Evolutionary conservation across 2,797 vertebrate genomes (phyloP).

Genomic region (Hephaestus fuliginosus): DNA sequence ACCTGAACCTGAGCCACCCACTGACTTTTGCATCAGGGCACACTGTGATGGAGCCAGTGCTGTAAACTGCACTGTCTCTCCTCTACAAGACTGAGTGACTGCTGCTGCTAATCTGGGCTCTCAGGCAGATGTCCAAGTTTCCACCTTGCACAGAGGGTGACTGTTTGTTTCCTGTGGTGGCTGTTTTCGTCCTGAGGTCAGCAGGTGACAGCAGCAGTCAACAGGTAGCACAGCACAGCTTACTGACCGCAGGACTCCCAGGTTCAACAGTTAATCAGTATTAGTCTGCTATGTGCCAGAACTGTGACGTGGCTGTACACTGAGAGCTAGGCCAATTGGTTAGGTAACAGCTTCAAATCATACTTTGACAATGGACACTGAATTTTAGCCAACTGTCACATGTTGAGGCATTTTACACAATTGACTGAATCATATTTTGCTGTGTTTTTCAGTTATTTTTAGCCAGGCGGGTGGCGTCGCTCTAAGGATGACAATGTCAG

Average conservation of each 20-base stretch:
- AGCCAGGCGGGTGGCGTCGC: background rate
- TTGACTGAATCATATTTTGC: background rate
- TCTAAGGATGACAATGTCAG: background rate
- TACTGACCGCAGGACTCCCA: slow-evolving; percentile 12
- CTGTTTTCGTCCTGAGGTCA: slow-evolving; percentile 67
- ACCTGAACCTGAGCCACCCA: background rate
- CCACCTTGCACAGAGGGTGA: slow-evolving; percentile 40
- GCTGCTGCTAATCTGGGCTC: slow-evolving; percentile 55
- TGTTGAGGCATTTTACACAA: background rate
- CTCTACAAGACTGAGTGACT: slow-evolving; percentile 17
- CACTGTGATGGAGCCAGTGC: background rate
- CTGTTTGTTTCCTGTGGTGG: slow-evolving; percentile 64
- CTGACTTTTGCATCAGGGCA: slow-evolving; percentile 14
- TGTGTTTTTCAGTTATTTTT: background rate
- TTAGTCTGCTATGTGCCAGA: slow-evolving; percentile 42
- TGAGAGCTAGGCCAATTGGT: background rate
- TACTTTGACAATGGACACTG: background rate
- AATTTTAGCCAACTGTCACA: slow-evolving; percentile 3
- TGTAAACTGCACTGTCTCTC: slow-evolving; percentile 9
- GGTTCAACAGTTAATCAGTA: slow-evolving; percentile 59
- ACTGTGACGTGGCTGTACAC: slow-evolving; percentile 25
- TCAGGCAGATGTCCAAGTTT: slow-evolving; percentile 64
- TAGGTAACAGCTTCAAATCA: slow-evolving; percentile 22
- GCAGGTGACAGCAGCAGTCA: slow-evolving; percentile 48
- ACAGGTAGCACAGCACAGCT: slow-evolving; percentile 16